phyloP scores from a whole-genome alignment of 2,113 vertebrate genomes.

The Corythornis vintsioides region DNA sequence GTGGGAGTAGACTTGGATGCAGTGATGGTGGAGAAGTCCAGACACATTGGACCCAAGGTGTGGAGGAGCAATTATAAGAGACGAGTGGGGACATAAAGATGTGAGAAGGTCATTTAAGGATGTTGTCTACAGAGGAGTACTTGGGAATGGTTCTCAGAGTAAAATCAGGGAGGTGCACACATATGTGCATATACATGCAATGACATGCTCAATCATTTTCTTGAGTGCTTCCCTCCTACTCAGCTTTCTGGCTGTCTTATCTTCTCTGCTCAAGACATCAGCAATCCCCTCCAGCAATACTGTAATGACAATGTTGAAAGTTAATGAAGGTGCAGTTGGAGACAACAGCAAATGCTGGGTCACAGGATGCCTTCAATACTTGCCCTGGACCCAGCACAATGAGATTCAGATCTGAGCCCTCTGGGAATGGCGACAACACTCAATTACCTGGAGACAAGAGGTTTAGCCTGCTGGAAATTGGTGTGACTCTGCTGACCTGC shows the following conservation, averaged over 20 bases:
- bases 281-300: neutral
- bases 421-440: neutral
- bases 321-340: neutral
- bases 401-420: neutral
- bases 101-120: neutral
- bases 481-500: neutral
- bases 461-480: neutral
- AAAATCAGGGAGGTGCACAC: neutral
- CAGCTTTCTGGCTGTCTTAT: neutral
- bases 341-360: neutral
- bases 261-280: neutral
- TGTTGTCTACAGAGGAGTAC: neutral
- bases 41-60: neutral
- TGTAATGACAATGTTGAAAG: fast-evolving
- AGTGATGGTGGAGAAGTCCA: neutral
- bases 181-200: neutral
- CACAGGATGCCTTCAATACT: neutral
- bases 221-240: neutral
- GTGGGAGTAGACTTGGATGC: neutral
- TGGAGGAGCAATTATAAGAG: neutral
- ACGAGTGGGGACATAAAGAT: neutral
- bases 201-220: neutral
- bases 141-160: neutral
- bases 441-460: neutral
- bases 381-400: neutral